A percentile compares a stretch with the other conserved stretches of the same genome.
Evolutionary conservation across 2,113 vertebrate species (phyloP).

Genomic region (Platysteira castanea): DNA sequence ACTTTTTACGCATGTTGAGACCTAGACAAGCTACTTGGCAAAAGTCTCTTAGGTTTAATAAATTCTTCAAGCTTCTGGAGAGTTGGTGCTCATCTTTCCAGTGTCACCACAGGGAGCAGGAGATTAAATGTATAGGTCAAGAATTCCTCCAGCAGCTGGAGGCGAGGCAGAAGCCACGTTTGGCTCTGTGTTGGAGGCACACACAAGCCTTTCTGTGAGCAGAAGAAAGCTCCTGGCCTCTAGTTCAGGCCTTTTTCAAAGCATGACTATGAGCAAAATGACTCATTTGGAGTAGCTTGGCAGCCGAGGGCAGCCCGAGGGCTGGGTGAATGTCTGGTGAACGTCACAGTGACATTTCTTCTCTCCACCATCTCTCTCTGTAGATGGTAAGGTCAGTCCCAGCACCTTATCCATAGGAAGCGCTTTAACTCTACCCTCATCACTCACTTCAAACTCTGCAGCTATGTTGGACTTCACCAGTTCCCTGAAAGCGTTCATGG

Average conservation of each 20-base stretch:
- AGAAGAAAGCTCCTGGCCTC: not conserved
- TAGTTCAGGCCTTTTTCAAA: not conserved
- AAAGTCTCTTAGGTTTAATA: not conserved
- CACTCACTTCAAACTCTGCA: slow-evolving; percentile 74
- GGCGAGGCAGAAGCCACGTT: not conserved
- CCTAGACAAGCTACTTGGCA: not conserved
- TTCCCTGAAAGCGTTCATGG: slow-evolving; percentile 82
- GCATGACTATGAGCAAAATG: not conserved
- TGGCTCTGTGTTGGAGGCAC: not conserved
- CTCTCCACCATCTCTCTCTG: slow-evolving; percentile 48
- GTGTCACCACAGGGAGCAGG: not conserved
- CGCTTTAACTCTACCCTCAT: slow-evolving; percentile 76
- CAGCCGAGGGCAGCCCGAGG: not conserved
- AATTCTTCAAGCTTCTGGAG: not conserved
- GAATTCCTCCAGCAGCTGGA: not conserved
- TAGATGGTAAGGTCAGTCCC: slow-evolving; percentile 84
- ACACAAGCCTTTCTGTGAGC: not conserved
- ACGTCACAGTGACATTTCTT: slow-evolving; percentile 18
- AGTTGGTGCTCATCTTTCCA: not conserved
- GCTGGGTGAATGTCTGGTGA: not conserved
- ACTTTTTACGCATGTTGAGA: not conserved
- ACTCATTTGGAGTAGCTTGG: not conserved
- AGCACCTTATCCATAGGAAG: slow-evolving; percentile 78
- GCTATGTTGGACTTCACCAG: slow-evolving; percentile 81
- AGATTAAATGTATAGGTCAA: not conserved